Evolutionary conservation across 2,888 invertebrate species (phyloP), one percentile per base, ranked within the genome.

Genomic region (Cordylochernes scorpioides): DNA sequence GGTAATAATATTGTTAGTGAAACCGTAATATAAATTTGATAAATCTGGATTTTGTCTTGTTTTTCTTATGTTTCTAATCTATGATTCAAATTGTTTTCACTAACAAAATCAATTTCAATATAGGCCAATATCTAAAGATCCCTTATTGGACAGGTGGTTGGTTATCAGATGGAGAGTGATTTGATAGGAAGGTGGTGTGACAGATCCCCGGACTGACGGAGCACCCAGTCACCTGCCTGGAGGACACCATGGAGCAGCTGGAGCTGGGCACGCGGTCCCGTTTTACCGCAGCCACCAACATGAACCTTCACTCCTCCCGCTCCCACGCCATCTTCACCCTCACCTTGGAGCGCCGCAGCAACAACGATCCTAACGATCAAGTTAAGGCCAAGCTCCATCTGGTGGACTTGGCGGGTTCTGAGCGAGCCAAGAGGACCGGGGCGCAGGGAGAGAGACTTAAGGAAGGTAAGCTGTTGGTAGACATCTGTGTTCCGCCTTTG

Each of bases 331-430:
- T 86, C 24, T 78, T 78, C 45, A 75, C 77, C 0, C 54, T 80
- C 1, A 61, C 64, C 13, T 62, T 78, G 8, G 46, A 48, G 27
- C 29, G 27, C n/a, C n/a, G n/a, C n/a, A 31, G 46, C 63, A 64
- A 63, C 27, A 54, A 55, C 45, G 62, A 68, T 41, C 57, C 60
- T 15, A 16, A 13, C 12, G 29, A 29, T 15, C n/a, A 68, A 24
- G 73, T 70, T 29, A 68, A 66, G 2, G 69, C 80, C 0, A 82
- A 80, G 49, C 77, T 86, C 47, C 78, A 82, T 48, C 54, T 86
- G 24, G 86, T 86, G 1, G 86, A 86, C 57, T 55, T 86, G 42
- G 86, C 86, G 4, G 84, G 84, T 1, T 82, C 82, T 0, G 84
- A 84, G 46, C 58, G 82, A 31, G 71, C 72, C 2, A 82, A 82